These are phyloP conservation scores for Pseudorasbora parva DNA, from an alignment of 2,113 vertebrate genomes.

Conservation along the genomic window DNA sequence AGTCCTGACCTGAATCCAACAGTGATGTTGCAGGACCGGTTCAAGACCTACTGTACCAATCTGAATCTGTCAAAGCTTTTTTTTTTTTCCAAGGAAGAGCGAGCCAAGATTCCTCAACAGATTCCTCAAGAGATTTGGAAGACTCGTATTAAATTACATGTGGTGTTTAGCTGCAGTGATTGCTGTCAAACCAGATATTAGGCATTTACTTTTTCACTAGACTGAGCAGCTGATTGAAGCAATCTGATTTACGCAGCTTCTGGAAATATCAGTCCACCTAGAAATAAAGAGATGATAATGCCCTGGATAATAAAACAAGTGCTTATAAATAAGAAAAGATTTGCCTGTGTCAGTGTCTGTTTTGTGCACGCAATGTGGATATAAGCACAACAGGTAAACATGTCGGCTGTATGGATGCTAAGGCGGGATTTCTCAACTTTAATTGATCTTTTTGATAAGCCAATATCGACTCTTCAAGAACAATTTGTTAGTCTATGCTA, in stretches of 20 bases:
- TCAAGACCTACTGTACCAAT: neutral
- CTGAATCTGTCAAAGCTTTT: neutral
- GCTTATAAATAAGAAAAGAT: neutral
- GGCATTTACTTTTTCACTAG: neutral
- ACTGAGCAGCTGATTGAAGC: neutral
- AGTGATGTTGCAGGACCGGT: slow-evolving; percentile 4
- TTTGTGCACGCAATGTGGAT: too few relatives aligned
- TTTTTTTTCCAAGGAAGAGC: neutral
- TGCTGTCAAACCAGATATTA: slow-evolving; percentile 24
- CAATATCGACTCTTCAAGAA: neutral
- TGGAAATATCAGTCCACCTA: neutral
- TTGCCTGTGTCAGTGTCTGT: neutral
- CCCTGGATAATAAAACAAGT: neutral
- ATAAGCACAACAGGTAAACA: too few relatives aligned
- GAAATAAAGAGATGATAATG: neutral
- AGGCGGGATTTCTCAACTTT: neutral
- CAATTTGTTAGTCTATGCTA: neutral
- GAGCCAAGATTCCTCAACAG: neutral
- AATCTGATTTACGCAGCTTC: neutral
- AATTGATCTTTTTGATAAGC: neutral
- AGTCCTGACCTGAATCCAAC: slow-evolving; percentile 14
- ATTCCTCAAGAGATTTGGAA: too few relatives aligned
- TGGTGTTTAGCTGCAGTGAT: neutral
- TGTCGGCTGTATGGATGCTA: neutral
- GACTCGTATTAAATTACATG: slow-evolving; percentile 4